phyloP scores from a whole-genome alignment of 1,140 invertebrate genomes.

The Rhyzopertha dominica region DNA sequence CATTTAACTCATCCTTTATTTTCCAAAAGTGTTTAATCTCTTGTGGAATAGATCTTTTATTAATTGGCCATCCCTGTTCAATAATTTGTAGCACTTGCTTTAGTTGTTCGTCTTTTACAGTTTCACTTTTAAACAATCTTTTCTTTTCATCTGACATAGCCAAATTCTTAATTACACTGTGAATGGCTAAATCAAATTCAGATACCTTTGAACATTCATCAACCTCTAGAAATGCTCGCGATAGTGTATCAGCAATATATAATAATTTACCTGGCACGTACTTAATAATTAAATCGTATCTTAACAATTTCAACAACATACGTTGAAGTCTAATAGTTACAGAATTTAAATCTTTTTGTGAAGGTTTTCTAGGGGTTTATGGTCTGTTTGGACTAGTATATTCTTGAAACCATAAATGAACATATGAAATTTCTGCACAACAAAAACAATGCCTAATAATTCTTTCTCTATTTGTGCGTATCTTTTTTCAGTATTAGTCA shows the following conservation, averaged over 20 bases:
- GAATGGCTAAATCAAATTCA: too few relatives aligned
- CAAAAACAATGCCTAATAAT: constrained; percentile 33
- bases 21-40: too few relatives aligned
- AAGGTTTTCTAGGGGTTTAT: constrained; percentile 39
- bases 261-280: constrained; percentile 43
- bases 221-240: constrained; percentile 26
- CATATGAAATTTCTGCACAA: constrained; percentile 36
- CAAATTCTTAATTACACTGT: too few relatives aligned
- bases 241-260: constrained; percentile 45
- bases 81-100: too few relatives aligned
- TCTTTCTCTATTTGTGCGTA: constrained; percentile 48
- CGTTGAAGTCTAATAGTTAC: constrained; percentile 36
- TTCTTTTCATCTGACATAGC: too few relatives aligned
- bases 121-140: too few relatives aligned
- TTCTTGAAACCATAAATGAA: constrained; percentile 31
- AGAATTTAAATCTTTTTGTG: constrained; percentile 39
- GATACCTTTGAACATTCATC: too few relatives aligned
- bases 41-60: too few relatives aligned
- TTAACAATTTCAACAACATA: constrained; percentile 40
- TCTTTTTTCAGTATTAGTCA: constrained; percentile 36
- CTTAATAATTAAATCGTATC: constrained; percentile 42
- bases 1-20: too few relatives aligned
- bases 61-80: too few relatives aligned
- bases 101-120: too few relatives aligned
- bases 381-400: constrained; percentile 39